Percentiles rank a stretch among this genome's conserved stretches.
Conservation (phyloP, 2,888 invertebrate genomes). For the Drosophila neotestacea region DNA sequence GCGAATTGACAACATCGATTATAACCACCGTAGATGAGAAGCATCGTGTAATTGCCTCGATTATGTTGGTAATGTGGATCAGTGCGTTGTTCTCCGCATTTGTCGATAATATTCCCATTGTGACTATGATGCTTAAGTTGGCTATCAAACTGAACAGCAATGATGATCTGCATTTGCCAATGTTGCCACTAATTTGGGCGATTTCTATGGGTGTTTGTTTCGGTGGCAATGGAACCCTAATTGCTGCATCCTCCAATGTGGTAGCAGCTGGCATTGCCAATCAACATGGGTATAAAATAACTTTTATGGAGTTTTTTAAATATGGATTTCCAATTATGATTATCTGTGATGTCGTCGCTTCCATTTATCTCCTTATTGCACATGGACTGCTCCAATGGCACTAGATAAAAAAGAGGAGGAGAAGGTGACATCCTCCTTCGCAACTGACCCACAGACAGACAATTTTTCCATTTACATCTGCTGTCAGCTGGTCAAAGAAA, state of each 20-base stretch:
- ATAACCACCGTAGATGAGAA: conserved; percentile 88
- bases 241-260: conserved; percentile 96
- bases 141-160: conserved; percentile 89
- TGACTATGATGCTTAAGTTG: conserved; percentile 95
- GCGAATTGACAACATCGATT: conserved; percentile 88
- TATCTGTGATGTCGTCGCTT: conserved; percentile 88
- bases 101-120: conserved; percentile 95
- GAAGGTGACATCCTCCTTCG: not conserved
- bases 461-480: conserved; percentile 13
- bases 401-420: not conserved
- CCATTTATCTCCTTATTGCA: conserved; percentile 89
- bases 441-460: not conserved
- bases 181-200: conserved; percentile 94
- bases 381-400: conserved; percentile 90
- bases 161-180: conserved; percentile 89
- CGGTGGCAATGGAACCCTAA: conserved; percentile 95
- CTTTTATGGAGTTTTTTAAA: conserved; percentile 92
- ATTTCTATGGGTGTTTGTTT: conserved; percentile 94
- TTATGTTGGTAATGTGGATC: conserved; percentile 92
- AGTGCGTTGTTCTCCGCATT: conserved; percentile 93
- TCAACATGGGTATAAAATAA: conserved; percentile 94
- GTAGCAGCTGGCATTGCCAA: conserved; percentile 96
- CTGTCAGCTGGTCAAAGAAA: conserved; percentile 28
- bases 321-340: conserved; percentile 94
- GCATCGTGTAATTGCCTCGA: conserved; percentile 89